Percentiles rank a stretch among this genome's conserved stretches.
Conservation (phyloP, 2,113 vertebrate species). For the Thunnus maccoyii region DNA sequence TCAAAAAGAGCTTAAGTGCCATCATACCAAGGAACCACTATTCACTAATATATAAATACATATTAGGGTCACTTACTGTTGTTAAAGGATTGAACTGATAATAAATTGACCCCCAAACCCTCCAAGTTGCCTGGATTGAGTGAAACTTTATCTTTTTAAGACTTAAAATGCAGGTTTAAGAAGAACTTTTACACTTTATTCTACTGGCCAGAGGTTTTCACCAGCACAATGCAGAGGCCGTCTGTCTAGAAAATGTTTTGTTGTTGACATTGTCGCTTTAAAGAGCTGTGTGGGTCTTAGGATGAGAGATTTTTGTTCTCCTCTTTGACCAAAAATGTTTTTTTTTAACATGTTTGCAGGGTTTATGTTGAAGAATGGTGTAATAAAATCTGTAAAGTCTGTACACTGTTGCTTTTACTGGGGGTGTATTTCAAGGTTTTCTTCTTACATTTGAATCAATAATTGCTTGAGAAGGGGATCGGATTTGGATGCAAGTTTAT, state of each 20-base stretch:
- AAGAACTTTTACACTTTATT: no score
- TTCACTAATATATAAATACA: no score
- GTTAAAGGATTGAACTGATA: no score
- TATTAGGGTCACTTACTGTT: no score
- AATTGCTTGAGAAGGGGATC: background rate
- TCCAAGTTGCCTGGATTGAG: no score
- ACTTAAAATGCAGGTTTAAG: no score
- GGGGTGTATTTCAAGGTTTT: background rate
- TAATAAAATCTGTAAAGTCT: background rate
- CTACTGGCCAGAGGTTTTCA: no score
- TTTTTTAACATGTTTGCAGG: background rate
- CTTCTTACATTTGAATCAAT: background rate
- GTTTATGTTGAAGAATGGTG: background rate
- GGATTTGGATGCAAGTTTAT: conserved; percentile 58
- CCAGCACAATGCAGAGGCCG: background rate
- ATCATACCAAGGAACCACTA: no score
- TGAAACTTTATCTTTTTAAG: no score
- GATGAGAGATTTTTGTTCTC: conserved; percentile 9
- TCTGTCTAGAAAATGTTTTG: background rate
- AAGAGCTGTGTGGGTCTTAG: background rate
- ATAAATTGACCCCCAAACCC: no score
- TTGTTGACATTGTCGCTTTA: background rate
- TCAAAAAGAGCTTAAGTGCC: conserved; percentile 1
- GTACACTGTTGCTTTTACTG: background rate
- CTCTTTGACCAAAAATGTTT: conserved; percentile 37